phyloP scores from a whole-genome alignment of 2,113 vertebrate genomes.

The Mixornis gularis region DNA sequence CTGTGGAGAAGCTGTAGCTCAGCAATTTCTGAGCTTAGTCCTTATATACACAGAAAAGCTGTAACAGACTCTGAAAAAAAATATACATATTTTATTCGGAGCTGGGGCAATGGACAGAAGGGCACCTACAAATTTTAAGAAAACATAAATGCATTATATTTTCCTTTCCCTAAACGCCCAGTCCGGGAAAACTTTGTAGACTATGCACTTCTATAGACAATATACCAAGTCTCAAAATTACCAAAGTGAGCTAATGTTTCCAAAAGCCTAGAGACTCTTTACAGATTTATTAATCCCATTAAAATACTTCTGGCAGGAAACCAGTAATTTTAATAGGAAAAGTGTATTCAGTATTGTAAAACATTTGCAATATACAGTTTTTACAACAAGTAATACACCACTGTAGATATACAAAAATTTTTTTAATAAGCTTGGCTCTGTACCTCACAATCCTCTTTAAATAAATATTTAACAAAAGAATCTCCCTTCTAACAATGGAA shows the following conservation, averaged over 20 bases:
- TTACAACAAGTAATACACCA: conserved; percentile 33
- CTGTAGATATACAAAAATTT: background rate
- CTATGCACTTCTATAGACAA: background rate
- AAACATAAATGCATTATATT: background rate
- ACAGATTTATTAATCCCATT: background rate
- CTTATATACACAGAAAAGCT: background rate
- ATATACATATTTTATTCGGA: background rate
- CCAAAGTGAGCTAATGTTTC: background rate
- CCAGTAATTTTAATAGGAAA: conserved; percentile 47
- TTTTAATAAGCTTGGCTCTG: background rate
- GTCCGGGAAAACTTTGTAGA: background rate
- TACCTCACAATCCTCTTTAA: background rate
- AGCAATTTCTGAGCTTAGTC: background rate
- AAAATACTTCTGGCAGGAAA: conserved; percentile 26
- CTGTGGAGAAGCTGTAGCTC: background rate
- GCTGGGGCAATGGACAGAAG: background rate
- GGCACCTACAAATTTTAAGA: background rate
- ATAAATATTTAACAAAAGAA: conserved; percentile 32
- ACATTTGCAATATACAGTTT: conserved; percentile 57
- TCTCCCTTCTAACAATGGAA: background rate
- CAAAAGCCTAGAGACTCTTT: background rate
- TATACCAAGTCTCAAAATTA: background rate
- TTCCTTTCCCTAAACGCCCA: background rate
- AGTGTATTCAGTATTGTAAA: conserved; percentile 49
- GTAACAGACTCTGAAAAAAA: background rate